A percentile compares a stretch with the other conserved stretches of the same genome.
Conservation (phyloP, 2,113 vertebrate species). For the Collichthys lucidus region DNA sequence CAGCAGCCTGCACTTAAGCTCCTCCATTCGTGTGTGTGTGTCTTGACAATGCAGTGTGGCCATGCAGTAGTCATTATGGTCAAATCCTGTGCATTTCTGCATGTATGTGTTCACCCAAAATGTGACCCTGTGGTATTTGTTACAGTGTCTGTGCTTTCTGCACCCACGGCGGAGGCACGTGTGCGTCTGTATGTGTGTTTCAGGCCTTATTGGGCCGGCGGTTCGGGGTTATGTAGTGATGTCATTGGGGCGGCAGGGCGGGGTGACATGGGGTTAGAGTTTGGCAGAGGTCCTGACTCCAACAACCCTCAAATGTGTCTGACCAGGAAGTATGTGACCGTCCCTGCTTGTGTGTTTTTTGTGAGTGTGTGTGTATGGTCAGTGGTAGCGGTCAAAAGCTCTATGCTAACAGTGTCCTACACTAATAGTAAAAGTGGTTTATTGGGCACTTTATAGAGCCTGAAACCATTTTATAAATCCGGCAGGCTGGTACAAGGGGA, state of each 20-base stretch:
- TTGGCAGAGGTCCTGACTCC: constrained; percentile 66
- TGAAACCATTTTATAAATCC: constrained; percentile 64
- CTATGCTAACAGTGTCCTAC: constrained; percentile 49
- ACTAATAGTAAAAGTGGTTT: constrained; percentile 74
- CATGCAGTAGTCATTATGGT: constrained; percentile 56
- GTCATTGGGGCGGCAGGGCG: constrained; percentile 67
- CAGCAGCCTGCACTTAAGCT: constrained; percentile 21
- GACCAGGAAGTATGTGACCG: constrained; percentile 55
- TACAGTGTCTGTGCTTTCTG: constrained; percentile 12
- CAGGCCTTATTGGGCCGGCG: constrained; percentile 18
- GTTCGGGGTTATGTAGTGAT: constrained; percentile 58
- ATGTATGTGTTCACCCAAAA: constrained; percentile 39
- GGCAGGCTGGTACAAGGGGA: constrained; percentile 25
- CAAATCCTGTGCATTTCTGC: constrained; percentile 34
- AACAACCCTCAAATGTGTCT: constrained; percentile 43
- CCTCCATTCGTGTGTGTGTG: constrained; percentile 1
- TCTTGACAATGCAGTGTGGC: constrained; percentile 30
- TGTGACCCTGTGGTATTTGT: constrained; percentile 41
- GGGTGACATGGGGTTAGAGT: constrained; percentile 68
- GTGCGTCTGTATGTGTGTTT: constrained; percentile 13
- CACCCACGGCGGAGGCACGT: neutral
- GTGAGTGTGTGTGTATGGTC: constrained; percentile 29
- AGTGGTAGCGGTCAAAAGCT: constrained; percentile 49
- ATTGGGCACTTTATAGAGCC: constrained; percentile 68
- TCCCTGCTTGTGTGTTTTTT: constrained; percentile 4